Evolutionary conservation across 2,888 invertebrate genomes (phyloP).

Genomic region (Mechanitis mazaeus): DNA sequence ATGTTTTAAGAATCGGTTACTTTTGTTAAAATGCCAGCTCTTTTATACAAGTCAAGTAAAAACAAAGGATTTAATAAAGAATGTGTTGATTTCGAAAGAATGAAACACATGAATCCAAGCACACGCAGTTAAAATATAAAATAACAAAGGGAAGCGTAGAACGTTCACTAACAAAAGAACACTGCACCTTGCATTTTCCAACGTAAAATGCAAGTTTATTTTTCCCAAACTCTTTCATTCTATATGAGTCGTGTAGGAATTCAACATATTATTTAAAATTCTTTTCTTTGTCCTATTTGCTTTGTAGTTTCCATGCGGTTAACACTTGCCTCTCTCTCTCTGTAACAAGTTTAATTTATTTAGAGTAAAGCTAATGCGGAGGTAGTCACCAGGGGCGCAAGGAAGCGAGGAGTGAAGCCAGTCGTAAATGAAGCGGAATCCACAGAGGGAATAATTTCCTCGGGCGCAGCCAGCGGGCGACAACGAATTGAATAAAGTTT

Average conservation of each 20-base stretch:
- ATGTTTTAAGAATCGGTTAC: slow-evolving; percentile 10
- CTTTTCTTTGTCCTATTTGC: slow-evolving; percentile 36
- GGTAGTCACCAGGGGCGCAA: slow-evolving; percentile 34
- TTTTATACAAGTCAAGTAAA: slow-evolving; percentile 22
- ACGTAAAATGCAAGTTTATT: slow-evolving; percentile 40
- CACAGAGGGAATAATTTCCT: slow-evolving; percentile 52
- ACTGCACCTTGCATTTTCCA: slow-evolving; percentile 38
- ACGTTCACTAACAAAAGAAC: slow-evolving; percentile 37
- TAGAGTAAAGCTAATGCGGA: slow-evolving; percentile 26
- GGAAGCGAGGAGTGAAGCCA: slow-evolving; percentile 33
- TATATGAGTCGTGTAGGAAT: slow-evolving; percentile 40
- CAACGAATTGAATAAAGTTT: slow-evolving; percentile 64
- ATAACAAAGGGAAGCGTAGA: slow-evolving; percentile 36
- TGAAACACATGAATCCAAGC: slow-evolving; percentile 36
- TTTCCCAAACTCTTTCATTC: slow-evolving; percentile 40
- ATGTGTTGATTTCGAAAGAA: slow-evolving; percentile 36
- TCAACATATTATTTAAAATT: slow-evolving; percentile 43
- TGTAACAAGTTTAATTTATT: slow-evolving; percentile 7
- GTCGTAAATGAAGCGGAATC: slow-evolving; percentile 53
- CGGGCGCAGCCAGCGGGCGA: slow-evolving; percentile 39
- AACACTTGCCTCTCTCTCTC: slow-evolving; percentile 30
- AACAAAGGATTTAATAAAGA: slow-evolving; percentile 31
- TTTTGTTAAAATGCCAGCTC: slow-evolving; percentile 16
- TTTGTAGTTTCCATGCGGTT: slow-evolving; percentile 37
- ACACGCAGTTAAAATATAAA: slow-evolving; percentile 38